phyloP scores from a whole-genome alignment of 2,797 vertebrate species.

The Novumbra hubbsi region DNA sequence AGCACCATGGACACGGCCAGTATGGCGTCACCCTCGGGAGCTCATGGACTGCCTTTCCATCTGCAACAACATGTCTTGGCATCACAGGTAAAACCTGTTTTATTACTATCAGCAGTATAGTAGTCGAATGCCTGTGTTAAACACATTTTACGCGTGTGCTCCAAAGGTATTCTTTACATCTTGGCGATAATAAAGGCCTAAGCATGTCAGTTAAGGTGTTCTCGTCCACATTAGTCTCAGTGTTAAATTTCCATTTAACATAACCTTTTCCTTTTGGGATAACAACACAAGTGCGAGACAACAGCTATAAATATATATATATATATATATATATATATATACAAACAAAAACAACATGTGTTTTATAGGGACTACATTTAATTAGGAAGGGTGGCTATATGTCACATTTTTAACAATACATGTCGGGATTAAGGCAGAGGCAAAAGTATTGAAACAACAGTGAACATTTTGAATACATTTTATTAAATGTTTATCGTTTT shows the following conservation, averaged over 20 bases:
- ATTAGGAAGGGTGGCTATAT: not conserved
- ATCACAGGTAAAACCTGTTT: constrained; percentile 86
- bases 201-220: not conserved
- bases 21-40: constrained; percentile 84
- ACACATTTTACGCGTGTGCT: constrained; percentile 13
- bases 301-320: too few species aligned
- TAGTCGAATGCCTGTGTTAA: not conserved
- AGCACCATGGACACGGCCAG: constrained; percentile 85
- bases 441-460: constrained; percentile 14
- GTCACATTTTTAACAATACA: not conserved
- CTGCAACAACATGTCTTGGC: constrained; percentile 96
- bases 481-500: not conserved
- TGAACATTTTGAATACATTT: too few species aligned
- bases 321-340: too few species aligned
- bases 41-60: constrained; percentile 89
- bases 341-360: not conserved
- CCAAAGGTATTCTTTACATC: not conserved
- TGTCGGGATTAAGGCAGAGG: not conserved
- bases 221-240: not conserved
- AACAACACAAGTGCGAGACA: not conserved
- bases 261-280: not conserved
- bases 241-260: not conserved
- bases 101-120: not conserved
- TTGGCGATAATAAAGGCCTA: not conserved
- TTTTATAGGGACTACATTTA: not conserved